A percentile compares a stretch with the other conserved stretches of the same genome.
Conservation (phyloP, 1,140 invertebrate species). For the Holotrichia oblita region DNA sequence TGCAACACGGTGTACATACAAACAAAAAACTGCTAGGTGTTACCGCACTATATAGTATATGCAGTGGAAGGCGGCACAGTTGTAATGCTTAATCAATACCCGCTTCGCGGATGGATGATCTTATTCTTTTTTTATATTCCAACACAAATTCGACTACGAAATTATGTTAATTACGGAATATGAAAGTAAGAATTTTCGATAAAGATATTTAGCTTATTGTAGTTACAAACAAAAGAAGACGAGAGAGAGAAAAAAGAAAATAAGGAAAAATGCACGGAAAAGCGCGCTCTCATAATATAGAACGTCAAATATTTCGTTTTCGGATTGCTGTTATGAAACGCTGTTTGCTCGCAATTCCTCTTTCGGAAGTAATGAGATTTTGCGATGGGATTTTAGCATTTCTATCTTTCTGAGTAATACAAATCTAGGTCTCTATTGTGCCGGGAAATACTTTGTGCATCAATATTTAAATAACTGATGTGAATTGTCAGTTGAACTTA, state of each 20-base stretch:
- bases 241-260: not conserved
- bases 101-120: not conserved
- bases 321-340: constrained; percentile 7
- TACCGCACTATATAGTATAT: not conserved
- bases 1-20: not conserved
- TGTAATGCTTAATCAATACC: constrained; percentile 21
- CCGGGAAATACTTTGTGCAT: not conserved
- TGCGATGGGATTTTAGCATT: constrained; percentile 5
- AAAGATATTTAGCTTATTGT: not conserved
- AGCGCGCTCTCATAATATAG: constrained; percentile 13
- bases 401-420: not conserved
- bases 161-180: not conserved
- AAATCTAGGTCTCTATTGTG: not conserved
- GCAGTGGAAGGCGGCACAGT: not conserved
- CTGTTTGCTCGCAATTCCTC: constrained; percentile 11
- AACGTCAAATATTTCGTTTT: constrained; percentile 33
- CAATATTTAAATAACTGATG: not conserved
- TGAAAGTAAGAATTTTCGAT: not conserved
- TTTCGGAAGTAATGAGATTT: constrained; percentile 22
- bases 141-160: not conserved
- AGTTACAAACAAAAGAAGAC: not conserved
- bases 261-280: not conserved
- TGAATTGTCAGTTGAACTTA: too few species aligned
- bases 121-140: not conserved
- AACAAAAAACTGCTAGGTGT: not conserved